Evolutionary conservation across 2,888 invertebrate genomes (phyloP).

Genomic region (Leuctra nigra): DNA sequence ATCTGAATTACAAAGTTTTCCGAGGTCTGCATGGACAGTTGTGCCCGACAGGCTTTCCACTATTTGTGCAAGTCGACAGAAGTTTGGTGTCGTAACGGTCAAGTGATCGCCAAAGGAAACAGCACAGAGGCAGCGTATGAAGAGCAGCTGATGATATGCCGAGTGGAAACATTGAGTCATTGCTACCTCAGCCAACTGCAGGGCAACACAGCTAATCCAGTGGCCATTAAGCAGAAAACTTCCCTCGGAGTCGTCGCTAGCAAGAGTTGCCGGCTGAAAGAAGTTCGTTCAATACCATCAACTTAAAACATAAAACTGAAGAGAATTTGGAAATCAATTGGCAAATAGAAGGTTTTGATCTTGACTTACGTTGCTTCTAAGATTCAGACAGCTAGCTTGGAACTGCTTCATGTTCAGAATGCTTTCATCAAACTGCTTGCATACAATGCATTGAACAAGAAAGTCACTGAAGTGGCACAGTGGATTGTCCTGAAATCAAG

Average conservation of each 20-base stretch:
- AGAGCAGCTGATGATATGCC: conserved; percentile 54
- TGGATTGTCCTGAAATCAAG: conserved; percentile 53
- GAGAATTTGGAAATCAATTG: too few species aligned
- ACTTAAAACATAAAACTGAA: too few species aligned
- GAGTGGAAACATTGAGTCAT: conserved; percentile 56
- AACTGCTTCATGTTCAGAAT: conserved; percentile 40
- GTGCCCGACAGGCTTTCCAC: conserved; percentile 21
- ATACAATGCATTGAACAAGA: conserved; percentile 43
- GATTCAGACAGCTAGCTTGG: conserved; percentile 34
- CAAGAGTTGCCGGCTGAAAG: conserved; percentile 7
- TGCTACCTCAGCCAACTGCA: conserved; percentile 53
- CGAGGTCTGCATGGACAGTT: conserved; percentile 17
- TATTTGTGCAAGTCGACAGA: conserved; percentile 12
- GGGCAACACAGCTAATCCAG: conserved; percentile 50
- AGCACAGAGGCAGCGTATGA: conserved; percentile 44
- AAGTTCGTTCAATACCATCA: neutral
- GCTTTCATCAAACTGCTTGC: conserved; percentile 37
- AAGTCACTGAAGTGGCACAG: conserved; percentile 53
- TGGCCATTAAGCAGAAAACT: conserved; percentile 42
- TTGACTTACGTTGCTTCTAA: conserved; percentile 37
- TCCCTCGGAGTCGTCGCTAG: conserved; percentile 8
- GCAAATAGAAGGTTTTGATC: too few species aligned
- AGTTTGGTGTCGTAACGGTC: conserved; percentile 27
- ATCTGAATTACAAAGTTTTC: too few species aligned
- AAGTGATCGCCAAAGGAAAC: conserved; percentile 34